Evolutionary conservation across 2,888 invertebrate species (phyloP), one percentile per base, ranked within the genome.

Genomic region (Thera obeliscata): DNA sequence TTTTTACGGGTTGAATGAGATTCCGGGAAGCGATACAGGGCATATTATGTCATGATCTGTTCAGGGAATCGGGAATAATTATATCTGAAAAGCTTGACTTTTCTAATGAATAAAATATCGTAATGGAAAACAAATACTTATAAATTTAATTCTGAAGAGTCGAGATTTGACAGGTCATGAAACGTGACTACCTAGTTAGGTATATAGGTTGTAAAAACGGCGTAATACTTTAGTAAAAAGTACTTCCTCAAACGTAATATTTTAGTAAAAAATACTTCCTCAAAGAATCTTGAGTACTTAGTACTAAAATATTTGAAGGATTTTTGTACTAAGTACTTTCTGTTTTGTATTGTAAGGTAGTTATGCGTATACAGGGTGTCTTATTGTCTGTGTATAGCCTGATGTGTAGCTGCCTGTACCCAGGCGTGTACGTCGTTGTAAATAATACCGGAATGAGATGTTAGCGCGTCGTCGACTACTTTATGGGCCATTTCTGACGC

Each of bases 1-100:
- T 49, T 63, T 57, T 46, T 66, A 56, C n/a, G 49, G 55, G 9
- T 57, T 54, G 50, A 56, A 52, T 56, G 59, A 56, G 61, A 60
- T 55, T 59, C n/a, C 57, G 61, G 46, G 59, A 52, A 22, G 46
- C 56, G 59, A 62, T 55, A 48, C 12, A 22, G 35, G 36, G 48
- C 12, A 48, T 41, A 7, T 11, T 12, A 33, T 64, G 64, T 48
- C 58, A 54, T 46, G 2, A 48, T 55, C 36, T 58, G 56, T 52
- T 52, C 9, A 8, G 55, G 11, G 33, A 22, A 12, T 46, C n/a
- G 41, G n/a, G 56, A 46, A 54, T 36, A 52, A 64, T 46, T 12
- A 3, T 3, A 48, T 55, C 36, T 55, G 12, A 55, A 36, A 59
- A 41, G n/a, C 12, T 56, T 49, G 4, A 3, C 46, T 59, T 12